Evolutionary conservation across 2,797 vertebrate genomes (phyloP).

Genomic region (Cichlasoma orientale): DNA sequence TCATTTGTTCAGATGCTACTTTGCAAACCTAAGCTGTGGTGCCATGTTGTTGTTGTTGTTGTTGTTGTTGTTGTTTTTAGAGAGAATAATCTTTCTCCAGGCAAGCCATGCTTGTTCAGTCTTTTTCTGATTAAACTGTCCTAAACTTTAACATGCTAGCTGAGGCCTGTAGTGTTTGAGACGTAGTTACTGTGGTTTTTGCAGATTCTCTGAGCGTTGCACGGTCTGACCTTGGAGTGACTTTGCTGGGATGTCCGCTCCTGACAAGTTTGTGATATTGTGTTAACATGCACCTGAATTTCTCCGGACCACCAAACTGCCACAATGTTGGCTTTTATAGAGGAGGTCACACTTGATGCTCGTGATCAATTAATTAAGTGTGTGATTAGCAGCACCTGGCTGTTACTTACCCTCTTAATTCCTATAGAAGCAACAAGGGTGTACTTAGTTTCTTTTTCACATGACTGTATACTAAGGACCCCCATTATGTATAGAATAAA

Average conservation of each 20-base stretch:
- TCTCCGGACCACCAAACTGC: not conserved
- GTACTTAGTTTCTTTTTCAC: not conserved
- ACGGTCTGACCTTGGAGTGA: not conserved
- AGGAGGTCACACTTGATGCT: not conserved
- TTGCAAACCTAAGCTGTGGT: no score
- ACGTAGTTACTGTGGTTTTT: not conserved
- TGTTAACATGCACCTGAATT: no score
- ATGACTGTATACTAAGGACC: no score
- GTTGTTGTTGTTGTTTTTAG: no score
- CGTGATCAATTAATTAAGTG: not conserved
- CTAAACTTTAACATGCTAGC: no score
- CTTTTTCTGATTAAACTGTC: no score
- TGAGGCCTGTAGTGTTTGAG: not conserved
- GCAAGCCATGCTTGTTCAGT: no score
- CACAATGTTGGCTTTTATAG: not conserved
- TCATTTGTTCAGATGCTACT: no score
- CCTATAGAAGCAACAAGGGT: not conserved
- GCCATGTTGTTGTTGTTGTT: no score
- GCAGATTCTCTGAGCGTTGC: not conserved
- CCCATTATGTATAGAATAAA: not conserved
- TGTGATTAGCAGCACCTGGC: not conserved
- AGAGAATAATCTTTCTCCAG: no score
- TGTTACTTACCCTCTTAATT: not conserved
- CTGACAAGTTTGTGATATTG: not conserved
- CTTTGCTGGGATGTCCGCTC: no score